Evolutionary conservation across 2,888 invertebrate species (phyloP), one percentile per base, ranked within the genome.

Genomic region (Phanerotoma sp.): DNA sequence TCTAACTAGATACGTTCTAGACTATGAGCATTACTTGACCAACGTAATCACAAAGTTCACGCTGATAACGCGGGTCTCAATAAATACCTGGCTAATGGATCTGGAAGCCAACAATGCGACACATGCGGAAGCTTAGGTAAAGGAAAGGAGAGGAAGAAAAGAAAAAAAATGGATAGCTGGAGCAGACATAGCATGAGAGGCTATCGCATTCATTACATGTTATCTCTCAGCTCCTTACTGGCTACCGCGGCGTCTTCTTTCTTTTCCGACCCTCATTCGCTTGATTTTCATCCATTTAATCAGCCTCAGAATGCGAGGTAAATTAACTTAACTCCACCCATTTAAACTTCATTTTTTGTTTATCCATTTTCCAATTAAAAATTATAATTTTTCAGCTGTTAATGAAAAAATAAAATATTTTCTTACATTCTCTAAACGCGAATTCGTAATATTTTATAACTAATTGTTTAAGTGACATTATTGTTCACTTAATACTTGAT

Each of bases 131-230:
- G 54, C 38, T 38, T 44, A 15, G 11, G 35, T 25, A 44, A 48
- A 18, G 33, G 21, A 40, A 42, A 28, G 15, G 35, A 25, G 33
- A 47, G 40, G 25, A 53, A 54, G 37, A 33, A n/a, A 22, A 32
- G 25, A 40, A 20, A n/a, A 38, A 28, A 51, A 38, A 48, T n/a
- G 44, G 7, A 33, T 28, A 54, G 44, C 49, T 28, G 25, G 35
- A 38, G 41, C 46, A 51, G 50, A 50, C 56, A 48, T 53, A 51
- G 48, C 54, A 53, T 53, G 41, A 35, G 50, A 62, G 60, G 60
- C 63, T 68, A 69, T 70, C 70, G 68, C 70, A 66, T 68, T 68
- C 69, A 68, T 72, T 71, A 70, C 66, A 63, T 62, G 63, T 68
- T 70, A 71, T 72, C 72, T 68, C 56, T 52, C 18, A 41, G 49